Conservation (phyloP, 2,113 vertebrate genomes). For the Mystacornis crossleyi region DNA sequence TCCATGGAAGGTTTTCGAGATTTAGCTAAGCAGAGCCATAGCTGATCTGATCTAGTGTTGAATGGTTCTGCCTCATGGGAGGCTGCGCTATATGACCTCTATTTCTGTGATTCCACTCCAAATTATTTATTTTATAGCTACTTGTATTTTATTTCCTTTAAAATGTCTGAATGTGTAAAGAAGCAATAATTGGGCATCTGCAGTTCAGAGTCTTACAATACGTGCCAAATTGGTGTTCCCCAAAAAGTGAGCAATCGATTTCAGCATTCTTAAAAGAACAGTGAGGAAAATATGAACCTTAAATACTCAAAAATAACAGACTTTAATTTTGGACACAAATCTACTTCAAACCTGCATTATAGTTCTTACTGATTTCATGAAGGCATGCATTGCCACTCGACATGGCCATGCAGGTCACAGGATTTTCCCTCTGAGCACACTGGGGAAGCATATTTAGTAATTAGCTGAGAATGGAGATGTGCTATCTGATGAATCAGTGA, state of each 20-base stretch:
- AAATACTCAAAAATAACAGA: background rate
- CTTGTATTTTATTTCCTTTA: background rate
- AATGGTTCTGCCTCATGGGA: background rate
- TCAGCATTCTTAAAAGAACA: background rate
- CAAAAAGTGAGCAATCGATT: background rate
- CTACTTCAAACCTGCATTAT: background rate
- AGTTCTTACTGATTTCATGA: background rate
- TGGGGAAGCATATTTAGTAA: background rate
- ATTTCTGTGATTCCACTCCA: background rate
- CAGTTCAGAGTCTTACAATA: background rate
- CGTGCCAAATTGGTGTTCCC: background rate
- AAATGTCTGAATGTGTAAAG: background rate
- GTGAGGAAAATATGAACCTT: background rate
- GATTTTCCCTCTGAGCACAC: background rate
- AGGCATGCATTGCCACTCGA: background rate
- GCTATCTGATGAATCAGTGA: background rate
- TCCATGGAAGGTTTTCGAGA: background rate
- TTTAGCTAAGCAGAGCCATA: background rate
- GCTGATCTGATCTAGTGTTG: background rate
- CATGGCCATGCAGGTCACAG: fast-evolving
- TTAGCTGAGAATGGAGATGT: background rate
- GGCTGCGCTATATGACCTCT: background rate
- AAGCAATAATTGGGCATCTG: background rate
- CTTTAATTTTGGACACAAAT: background rate
- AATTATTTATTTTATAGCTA: background rate